Base-by-base conservation (phyloP, 2,888 invertebrate genomes). In the Nysson spinosus region DNA sequence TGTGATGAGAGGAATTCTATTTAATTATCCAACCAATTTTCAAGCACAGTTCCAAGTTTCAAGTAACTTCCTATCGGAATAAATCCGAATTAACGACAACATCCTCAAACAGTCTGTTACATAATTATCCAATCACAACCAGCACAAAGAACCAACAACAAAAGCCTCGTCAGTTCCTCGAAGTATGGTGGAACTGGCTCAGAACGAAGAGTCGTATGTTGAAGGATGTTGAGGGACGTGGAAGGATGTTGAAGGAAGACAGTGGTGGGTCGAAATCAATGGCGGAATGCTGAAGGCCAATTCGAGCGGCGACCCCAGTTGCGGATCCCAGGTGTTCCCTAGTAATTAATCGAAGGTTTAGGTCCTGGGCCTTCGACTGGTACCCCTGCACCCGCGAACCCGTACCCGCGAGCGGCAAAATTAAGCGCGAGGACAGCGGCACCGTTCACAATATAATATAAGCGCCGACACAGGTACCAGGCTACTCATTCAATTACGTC, bases 401-500 rank as follows among this genome's bases (percentile, higher is more conserved):
- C 57, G 67, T 69, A 69, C 72, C 74, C 70, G 72, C 72, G 72
- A 76, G 80, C 78, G 75, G 77, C 77, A 67, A 69, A 76, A 80
- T 73, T 77, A 78, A 75, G 77, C 79, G 78, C 76, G 78, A 77
- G 77, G 75, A 74, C 72, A 73, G 71, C 63, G 58, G 68, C 69
- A 69, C 65, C 50, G 69, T 72, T 69, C 52, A 46, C 71, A n/a
- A n/a, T n/a, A n/a, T n/a, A n/a, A n/a, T 68, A 63, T 55, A 69
- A 69, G 63, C 60, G 72, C 69, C 75, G 77, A 71, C 75, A 69
- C 72, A 73, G 73, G 76, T 71, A 78, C 26, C 52, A 68, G 71
- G 75, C 77, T 75, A 82, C 82, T 84, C 85, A 84, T 86, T 86
- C 85, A 85, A 85, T 86, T 86, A 86, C 84, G 82, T 81, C 76